A percentile compares a stretch with the other conserved stretches of the same genome.
Conservation (phyloP, 2,888 invertebrate species). For the Amblyjoppa proteus region DNA sequence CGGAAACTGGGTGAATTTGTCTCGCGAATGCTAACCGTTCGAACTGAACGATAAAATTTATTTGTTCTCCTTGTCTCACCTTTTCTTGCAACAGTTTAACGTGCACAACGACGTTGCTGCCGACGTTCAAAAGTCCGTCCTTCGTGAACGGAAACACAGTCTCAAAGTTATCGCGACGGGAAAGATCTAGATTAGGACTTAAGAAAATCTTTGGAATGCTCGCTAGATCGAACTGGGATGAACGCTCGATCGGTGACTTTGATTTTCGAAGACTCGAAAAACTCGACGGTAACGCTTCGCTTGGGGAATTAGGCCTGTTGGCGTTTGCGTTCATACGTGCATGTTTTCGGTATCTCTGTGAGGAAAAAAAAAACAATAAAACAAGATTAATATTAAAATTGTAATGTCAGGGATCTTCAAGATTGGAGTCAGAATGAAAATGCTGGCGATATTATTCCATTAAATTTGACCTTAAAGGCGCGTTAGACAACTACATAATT, state of each 20-base stretch:
- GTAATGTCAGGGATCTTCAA: neutral
- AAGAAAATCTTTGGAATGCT: slow-evolving; percentile 95
- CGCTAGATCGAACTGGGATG: slow-evolving; percentile 86
- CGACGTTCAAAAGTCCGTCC: slow-evolving; percentile 86
- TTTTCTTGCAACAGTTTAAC: slow-evolving; percentile 93
- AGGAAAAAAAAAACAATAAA: slow-evolving; percentile 52
- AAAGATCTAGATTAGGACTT: slow-evolving; percentile 91
- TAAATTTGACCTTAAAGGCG: neutral
- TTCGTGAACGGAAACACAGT: slow-evolving; percentile 92
- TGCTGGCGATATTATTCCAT: neutral
- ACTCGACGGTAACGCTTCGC: slow-evolving; percentile 82
- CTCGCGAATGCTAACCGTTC: neutral
- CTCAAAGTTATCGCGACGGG: slow-evolving; percentile 92
- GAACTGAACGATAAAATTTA: neutral
- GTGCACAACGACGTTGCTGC: slow-evolving; percentile 79
- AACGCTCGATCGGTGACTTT: slow-evolving; percentile 84
- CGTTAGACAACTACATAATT: neutral
- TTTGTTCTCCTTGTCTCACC: slow-evolving; percentile 80
- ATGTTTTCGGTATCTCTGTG: slow-evolving; percentile 86
- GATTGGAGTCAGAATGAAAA: neutral
- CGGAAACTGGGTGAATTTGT: neutral
- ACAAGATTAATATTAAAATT: neutral
- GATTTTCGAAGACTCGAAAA: slow-evolving; percentile 84
- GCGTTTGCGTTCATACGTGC: slow-evolving; percentile 82
- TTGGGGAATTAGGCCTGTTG: slow-evolving; percentile 81